Base-by-base conservation (phyloP, 2,888 invertebrate genomes). In the Papilio gigon region DNA sequence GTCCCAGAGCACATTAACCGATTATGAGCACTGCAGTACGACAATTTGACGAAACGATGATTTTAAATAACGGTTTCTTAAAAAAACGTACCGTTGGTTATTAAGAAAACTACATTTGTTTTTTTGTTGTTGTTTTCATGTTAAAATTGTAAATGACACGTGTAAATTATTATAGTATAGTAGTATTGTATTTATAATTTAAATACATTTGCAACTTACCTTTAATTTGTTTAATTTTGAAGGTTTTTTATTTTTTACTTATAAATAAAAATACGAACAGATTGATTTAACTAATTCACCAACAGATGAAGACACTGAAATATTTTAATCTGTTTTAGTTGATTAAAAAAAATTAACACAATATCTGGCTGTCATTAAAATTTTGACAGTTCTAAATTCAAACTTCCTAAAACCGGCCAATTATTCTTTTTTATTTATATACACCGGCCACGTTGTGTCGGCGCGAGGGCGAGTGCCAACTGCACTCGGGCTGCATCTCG, bases 191-290 rank as follows among this genome's bases (percentile, higher is more conserved):
- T n/a, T n/a, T n/a, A 9, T 3, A 17, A 60, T 59, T 12, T 53
- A 27, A 65, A 20, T 65, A 27, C 62, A 25, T 44, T 44, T 42
- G n/a, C 50, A 35, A 83, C 88, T 85, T 68, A 88, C 88, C 85
- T 77, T 86, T 86, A 77, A 87, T 68, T 78, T 84, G 80, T 84
- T 85, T 84, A 88, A 88, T 88, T 84, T 88, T 88, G 86, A 71
- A 75, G n/a, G n/a, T n/a, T n/a, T n/a, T n/a, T 72, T 74, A 73
- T 81, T 76, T 72, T 37, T 35, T 8, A 37, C 17, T n/a, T n/a
- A n/a, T n/a, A n/a, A n/a, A n/a, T 40, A 11, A 30, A 25, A 47
- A 17, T 61, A 67, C 11, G n/a, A 60, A 64, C 6, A 63, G 20
- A 64, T n/a, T 6, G 4, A 40, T 17, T n/a, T 17, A 30, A 30